Evolutionary conservation across 2,888 invertebrate species (phyloP).

Genomic region (Zelleria hepariella): DNA sequence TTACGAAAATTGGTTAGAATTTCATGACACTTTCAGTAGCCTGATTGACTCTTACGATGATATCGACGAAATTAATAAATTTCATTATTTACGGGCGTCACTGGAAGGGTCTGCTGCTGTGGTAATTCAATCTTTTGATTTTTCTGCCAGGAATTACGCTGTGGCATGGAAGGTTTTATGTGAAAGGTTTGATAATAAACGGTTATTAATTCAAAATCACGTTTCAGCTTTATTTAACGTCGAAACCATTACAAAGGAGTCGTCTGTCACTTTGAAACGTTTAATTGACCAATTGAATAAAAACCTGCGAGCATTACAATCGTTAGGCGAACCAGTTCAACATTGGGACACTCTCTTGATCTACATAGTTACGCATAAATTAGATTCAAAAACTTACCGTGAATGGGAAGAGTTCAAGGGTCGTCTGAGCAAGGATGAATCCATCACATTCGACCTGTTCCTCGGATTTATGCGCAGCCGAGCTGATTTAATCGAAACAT

Average conservation of each 20-base stretch:
- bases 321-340: neutral
- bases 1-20: slow-evolving; percentile 1
- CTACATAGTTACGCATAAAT: too few relatives aligned
- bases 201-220: too few relatives aligned
- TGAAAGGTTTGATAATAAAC: too few relatives aligned
- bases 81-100: too few relatives aligned
- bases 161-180: too few relatives aligned
- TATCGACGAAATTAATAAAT: neutral
- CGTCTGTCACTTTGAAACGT: too few relatives aligned
- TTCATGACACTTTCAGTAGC: neutral
- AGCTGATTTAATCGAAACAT: neutral
- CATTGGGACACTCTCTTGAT: too few relatives aligned
- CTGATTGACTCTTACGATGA: neutral
- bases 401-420: slow-evolving; percentile 10
- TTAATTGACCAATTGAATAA: neutral
- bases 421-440: slow-evolving; percentile 3
- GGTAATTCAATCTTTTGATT: slow-evolving; percentile 11
- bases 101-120: too few relatives aligned
- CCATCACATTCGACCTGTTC: too few relatives aligned
- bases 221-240: too few relatives aligned
- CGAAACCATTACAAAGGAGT: too few relatives aligned
- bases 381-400: too few relatives aligned
- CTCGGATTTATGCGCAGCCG: neutral
- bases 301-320: neutral
- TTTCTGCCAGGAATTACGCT: slow-evolving; percentile 11